phyloP scores from a whole-genome alignment of 30 jellyfish, hydroid and myxozoan species.

The Turritopsis rubra region DNA sequence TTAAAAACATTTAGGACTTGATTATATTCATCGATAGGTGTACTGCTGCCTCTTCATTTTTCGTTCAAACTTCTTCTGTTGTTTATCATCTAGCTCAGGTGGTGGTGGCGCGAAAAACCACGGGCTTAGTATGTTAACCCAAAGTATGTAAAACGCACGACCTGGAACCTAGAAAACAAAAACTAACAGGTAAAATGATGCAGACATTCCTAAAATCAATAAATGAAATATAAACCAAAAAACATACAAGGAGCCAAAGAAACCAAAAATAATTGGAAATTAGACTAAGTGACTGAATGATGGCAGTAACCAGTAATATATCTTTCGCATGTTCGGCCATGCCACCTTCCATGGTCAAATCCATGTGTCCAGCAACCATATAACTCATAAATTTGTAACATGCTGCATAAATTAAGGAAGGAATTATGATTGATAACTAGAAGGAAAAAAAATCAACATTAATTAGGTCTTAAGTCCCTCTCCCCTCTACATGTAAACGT shows the following conservation, averaged over 20 bases:
- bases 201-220: background rate
- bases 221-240: background rate
- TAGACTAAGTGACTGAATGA: conserved; percentile 59
- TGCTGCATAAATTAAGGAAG: conserved; percentile 47
- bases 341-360: conserved; percentile 67
- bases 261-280: conserved; percentile 52
- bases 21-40: background rate
- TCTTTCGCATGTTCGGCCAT: conserved; percentile 95
- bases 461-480: background rate
- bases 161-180: conserved; percentile 57
- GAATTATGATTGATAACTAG: conserved; percentile 33
- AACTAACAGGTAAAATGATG: background rate
- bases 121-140: conserved; percentile 88
- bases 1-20: background rate
- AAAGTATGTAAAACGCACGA: conserved; percentile 65
- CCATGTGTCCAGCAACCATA: conserved; percentile 73
- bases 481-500: background rate
- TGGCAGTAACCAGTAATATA: conserved; percentile 56
- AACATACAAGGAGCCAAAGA: conserved; percentile 69
- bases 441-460: background rate
- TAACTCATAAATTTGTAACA: conserved; percentile 53
- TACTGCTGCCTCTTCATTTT: conserved; percentile 55
- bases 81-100: conserved; percentile 75
- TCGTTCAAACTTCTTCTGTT: conserved; percentile 64
- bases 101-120: conserved; percentile 95